Base-by-base conservation (phyloP, 2,113 vertebrate species). In the Mystacornis crossleyi region DNA sequence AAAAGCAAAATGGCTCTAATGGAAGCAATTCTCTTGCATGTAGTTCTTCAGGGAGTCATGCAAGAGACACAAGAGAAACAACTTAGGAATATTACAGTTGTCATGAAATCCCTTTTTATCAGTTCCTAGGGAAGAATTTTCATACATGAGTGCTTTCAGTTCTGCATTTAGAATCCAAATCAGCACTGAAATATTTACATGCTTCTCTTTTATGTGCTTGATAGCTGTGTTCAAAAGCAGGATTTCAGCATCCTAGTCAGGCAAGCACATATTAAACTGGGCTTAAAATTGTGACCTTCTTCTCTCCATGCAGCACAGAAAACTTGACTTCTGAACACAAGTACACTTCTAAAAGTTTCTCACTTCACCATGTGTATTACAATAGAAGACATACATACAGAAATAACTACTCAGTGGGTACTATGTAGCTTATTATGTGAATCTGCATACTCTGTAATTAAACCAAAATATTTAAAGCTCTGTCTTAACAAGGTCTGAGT, bases 71-170 rank as follows among this genome's bases (percentile, higher is more conserved):
- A 62, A 69, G 65, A 94, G 88, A 71, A 96, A 81, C 82, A 86
- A 75, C 60, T 89, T 71, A 81, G 47, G 75, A 94, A 95, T 96
- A 89, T 94, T 96, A 74, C 25, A 74, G 80, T 92, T 12, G 3
- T 92, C 92, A 92, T 86, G 74, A 95, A 93, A 96, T 84, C 61
- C 45, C 36, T 81, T 94, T 94, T 92, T 89, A 90, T 93, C 90
- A 89, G 86, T 93, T 95, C 55, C 92, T 45, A 57, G 92, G 90
- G 92, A 96, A 96, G 79, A 93, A 73, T 90, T 94, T 94, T 95
- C 84, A 90, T 84, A 95, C 86, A 78, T 60, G 82, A 96, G 67
- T 92, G 82, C 72, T 67, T 96, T 86, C 60, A 75, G 40, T 61
- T 73, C 75, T 71, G 67, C 80, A 71, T 93, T 94, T 83, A 81